phyloP scores from a whole-genome alignment of 2,888 invertebrate genomes.

The Helleia helle region DNA sequence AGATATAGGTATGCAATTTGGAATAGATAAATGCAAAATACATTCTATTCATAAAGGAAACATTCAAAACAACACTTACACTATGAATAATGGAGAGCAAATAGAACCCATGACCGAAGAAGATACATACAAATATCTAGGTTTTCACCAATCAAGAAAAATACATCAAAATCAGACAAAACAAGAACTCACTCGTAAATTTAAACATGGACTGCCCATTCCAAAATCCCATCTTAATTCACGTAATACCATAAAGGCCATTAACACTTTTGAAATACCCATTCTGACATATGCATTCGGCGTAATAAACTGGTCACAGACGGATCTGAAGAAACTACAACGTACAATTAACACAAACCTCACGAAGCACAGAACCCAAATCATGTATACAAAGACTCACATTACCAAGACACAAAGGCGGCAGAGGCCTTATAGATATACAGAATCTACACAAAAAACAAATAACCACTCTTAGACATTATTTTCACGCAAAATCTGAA shows the following conservation, averaged over 20 bases:
- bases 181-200: slow-evolving; percentile 10
- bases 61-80: slow-evolving; percentile 4
- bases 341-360: slow-evolving; percentile 14
- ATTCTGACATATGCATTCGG: slow-evolving; percentile 23
- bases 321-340: slow-evolving; percentile 17
- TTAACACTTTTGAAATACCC: slow-evolving; percentile 21
- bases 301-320: slow-evolving; percentile 19
- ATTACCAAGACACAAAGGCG: slow-evolving; percentile 17
- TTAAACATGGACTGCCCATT: slow-evolving; percentile 12
- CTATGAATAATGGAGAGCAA: background rate
- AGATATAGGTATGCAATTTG: slow-evolving; percentile 14
- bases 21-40: slow-evolving; percentile 16
- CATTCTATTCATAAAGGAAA: slow-evolving; percentile 1
- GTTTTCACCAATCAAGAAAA: slow-evolving; percentile 13
- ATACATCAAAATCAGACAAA: slow-evolving; percentile 17
- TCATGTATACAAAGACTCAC: slow-evolving; percentile 19
- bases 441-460: slow-evolving; percentile 19
- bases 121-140: slow-evolving; percentile 17
- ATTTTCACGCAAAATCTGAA: no score
- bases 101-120: slow-evolving; percentile 8
- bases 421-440: slow-evolving; percentile 21
- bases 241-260: slow-evolving; percentile 19
- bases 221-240: slow-evolving; percentile 14
- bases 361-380: slow-evolving; percentile 17
- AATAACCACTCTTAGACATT: slow-evolving; percentile 15